Conservation (phyloP, 2,113 vertebrate genomes). For the Tachuris rubrigastra region DNA sequence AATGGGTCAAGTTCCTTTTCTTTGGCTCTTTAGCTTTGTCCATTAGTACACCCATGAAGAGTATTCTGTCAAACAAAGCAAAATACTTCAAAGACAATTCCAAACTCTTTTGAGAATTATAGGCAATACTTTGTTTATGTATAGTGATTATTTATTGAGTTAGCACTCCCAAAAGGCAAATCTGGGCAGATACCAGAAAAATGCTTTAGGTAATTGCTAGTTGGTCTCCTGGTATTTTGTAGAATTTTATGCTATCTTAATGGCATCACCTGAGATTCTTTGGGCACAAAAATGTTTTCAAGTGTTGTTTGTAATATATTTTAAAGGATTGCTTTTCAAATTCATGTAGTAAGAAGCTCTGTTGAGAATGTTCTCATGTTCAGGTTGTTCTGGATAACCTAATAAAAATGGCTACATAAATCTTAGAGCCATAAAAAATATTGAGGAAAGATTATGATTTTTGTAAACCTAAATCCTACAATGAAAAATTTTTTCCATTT, state of each 20-base stretch:
- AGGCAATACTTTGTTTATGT: slow-evolving; percentile 70
- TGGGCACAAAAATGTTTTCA: slow-evolving; percentile 45
- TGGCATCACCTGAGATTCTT: slow-evolving; percentile 59
- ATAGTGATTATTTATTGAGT: slow-evolving; percentile 68
- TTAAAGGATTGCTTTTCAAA: slow-evolving; percentile 42
- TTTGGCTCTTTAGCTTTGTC: slow-evolving; percentile 64
- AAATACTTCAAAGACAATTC: slow-evolving; percentile 66
- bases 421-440: not conserved
- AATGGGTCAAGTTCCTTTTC: slow-evolving; percentile 66
- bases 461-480: not conserved
- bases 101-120: slow-evolving; percentile 66
- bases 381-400: not conserved
- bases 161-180: slow-evolving; percentile 77
- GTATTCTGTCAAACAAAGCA: slow-evolving; percentile 74
- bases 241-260: slow-evolving; percentile 68
- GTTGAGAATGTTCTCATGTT: slow-evolving; percentile 9
- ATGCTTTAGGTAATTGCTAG: slow-evolving; percentile 70
- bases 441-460: not conserved
- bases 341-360: not conserved
- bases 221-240: slow-evolving; percentile 68
- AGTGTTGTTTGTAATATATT: slow-evolving; percentile 37
- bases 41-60: slow-evolving; percentile 70
- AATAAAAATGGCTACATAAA: not conserved
- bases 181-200: slow-evolving; percentile 68
- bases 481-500: not conserved